Percentiles rank a stretch among this genome's conserved stretches.
These are phyloP conservation scores for Uromys caudimaculatus DNA, from an alignment of 2,797 vertebrate species.

Conservation along the genomic window DNA sequence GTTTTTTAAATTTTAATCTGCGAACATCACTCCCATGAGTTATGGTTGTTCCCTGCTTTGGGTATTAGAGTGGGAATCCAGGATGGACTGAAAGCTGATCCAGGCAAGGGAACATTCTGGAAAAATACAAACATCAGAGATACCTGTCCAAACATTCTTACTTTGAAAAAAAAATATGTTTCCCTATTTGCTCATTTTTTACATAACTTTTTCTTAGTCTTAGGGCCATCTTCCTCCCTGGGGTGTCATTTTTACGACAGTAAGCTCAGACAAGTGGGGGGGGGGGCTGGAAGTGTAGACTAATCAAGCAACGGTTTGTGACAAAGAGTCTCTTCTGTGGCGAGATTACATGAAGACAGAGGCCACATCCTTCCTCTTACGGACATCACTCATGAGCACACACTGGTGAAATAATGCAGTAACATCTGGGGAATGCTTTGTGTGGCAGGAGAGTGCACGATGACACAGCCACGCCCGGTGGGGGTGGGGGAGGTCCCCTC, in stretches of 20 bases:
- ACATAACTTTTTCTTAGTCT: slow-evolving; percentile 40
- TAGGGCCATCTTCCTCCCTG: not conserved
- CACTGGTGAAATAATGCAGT: not conserved
- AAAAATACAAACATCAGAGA: slow-evolving; percentile 72
- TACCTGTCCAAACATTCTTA: slow-evolving; percentile 69
- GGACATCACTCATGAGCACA: fast-evolving
- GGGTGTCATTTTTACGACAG: not conserved
- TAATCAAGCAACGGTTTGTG: slow-evolving; percentile 6
- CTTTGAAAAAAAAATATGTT: slow-evolving; percentile 25
- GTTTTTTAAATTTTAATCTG: slow-evolving; percentile 75
- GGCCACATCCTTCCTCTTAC: not conserved
- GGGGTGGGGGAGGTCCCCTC: not conserved
- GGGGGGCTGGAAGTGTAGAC: not conserved
- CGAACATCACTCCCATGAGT: slow-evolving; percentile 63
- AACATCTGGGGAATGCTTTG: not conserved
- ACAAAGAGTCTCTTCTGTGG: not conserved
- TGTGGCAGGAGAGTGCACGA: fast-evolving
- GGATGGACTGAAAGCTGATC: slow-evolving; percentile 65
- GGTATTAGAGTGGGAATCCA: slow-evolving; percentile 70
- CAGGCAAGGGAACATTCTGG: slow-evolving; percentile 64
- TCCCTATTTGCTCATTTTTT: slow-evolving; percentile 50
- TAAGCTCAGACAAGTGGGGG: not conserved
- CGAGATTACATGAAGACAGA: not conserved
- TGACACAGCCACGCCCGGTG: not conserved
- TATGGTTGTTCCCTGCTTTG: slow-evolving; percentile 71